Evolutionary conservation across 2,113 vertebrate species (phyloP), one percentile per base, ranked within the genome.

Genomic region (Felis catus): DNA sequence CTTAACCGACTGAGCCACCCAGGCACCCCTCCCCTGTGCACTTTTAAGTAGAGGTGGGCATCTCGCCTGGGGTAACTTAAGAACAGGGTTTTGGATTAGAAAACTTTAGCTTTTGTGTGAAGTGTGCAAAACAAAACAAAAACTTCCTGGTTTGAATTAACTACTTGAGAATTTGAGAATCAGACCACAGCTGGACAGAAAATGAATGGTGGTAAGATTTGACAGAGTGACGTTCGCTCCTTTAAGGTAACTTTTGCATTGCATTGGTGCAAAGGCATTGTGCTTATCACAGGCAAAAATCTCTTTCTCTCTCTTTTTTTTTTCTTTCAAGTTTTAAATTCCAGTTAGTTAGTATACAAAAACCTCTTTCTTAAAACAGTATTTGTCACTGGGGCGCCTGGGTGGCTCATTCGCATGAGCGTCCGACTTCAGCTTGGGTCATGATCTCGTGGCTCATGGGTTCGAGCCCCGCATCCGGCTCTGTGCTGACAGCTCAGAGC

Each of bases 151-250:
- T 80, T 89, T 94, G 41, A 66, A 2, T 92, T 36, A 90, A 21
- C 48, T 89, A 11, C 31, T 74, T 41, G 21, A 86, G 90, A 39
- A 71, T 71, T 66, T 66, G 82, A 88, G n/a, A 83, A 65, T 63
- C 36, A 61, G 31, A 45, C 27, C 45, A 19, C n/a, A 96, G 51
- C 36, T 95, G 78, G 82, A 39, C 51, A 79, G 82, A 81, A 97
- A 66, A 48, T 58, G 51, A 70, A 41, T 27, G 58, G 45, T 39
- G 53, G 36, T 80, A 71, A 65, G 71, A 89, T 68, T 76, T 27
- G 15, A 82, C 31, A n/a, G 29, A 39, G 14, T 73, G 51, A 79
- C 13, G 41, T 65, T 84, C 73, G 39, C 5, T 92, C 68, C 18
- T 93, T 89, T 82, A 89, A 89, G 74, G 68, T 79, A 73, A 14